Percentiles rank a stretch among this genome's conserved stretches.
Conservation (phyloP, 2,113 vertebrate genomes). For the Spea bombifrons region DNA sequence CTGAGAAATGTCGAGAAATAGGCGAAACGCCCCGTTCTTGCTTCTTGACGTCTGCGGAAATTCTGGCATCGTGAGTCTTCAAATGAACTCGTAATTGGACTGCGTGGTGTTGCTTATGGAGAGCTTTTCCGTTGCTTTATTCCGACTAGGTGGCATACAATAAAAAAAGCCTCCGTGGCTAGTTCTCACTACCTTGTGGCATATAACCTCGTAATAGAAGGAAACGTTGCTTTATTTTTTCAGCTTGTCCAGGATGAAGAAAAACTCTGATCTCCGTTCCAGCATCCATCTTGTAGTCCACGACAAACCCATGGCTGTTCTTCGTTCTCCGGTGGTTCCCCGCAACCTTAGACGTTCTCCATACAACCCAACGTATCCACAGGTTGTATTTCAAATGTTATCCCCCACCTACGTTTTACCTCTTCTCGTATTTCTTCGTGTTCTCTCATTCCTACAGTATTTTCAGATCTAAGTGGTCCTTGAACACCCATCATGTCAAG, state of each 20-base stretch:
- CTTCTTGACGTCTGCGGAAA: slow-evolving; percentile 1
- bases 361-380: too few relatives aligned
- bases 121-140: slow-evolving; percentile 23
- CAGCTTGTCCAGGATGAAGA: not conserved
- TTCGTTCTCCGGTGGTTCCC: too few relatives aligned
- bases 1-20: not conserved
- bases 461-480: too few relatives aligned
- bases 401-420: too few relatives aligned
- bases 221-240: not conserved
- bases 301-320: too few relatives aligned
- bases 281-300: not conserved
- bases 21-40: not conserved
- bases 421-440: too few relatives aligned
- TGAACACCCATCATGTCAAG: too few relatives aligned
- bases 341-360: too few relatives aligned
- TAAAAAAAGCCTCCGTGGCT: not conserved
- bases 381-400: too few relatives aligned
- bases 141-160: slow-evolving; percentile 32
- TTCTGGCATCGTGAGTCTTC: not conserved
- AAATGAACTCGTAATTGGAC: slow-evolving; percentile 12
- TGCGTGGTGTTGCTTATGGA: not conserved
- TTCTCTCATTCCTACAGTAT: too few relatives aligned
- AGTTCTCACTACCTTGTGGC: not conserved
- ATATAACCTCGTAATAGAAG: not conserved
- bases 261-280: not conserved